phyloP scores from a whole-genome alignment of 2,797 vertebrate genomes.

The Danionella dracula region DNA sequence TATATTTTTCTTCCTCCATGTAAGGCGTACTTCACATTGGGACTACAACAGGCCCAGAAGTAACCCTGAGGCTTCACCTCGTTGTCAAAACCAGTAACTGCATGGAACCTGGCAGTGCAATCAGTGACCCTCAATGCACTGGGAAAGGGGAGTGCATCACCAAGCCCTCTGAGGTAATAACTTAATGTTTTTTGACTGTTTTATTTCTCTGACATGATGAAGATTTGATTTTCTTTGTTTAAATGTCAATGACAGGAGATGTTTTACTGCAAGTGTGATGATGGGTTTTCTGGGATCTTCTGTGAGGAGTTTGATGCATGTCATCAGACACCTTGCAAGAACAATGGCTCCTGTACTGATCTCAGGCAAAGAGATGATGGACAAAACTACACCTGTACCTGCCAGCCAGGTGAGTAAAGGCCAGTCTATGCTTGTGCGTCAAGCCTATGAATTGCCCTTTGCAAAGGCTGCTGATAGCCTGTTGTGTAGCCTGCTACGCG shows the following conservation, averaged over 20 bases:
- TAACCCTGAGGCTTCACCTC: constrained; percentile 85
- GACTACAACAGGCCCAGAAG: constrained; percentile 67
- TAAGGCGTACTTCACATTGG: constrained; percentile 71
- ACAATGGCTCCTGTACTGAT: constrained; percentile 82
- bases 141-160: constrained; percentile 88
- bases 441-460: no score
- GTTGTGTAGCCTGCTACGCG: no score
- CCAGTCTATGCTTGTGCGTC: background rate
- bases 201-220: no score
- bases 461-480: no score
- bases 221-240: background rate
- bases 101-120: constrained; percentile 68
- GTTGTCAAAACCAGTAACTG: constrained; percentile 88
- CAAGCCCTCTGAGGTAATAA: constrained; percentile 79
- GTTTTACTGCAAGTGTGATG: constrained; percentile 87
- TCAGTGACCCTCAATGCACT: constrained; percentile 78
- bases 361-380: constrained; percentile 75
- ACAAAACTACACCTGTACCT: constrained; percentile 84
- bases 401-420: constrained; percentile 77
- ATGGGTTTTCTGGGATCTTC: constrained; percentile 78
- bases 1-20: no score
- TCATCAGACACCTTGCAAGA: constrained; percentile 79
- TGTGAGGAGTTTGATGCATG: constrained; percentile 95
- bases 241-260: constrained; percentile 67
- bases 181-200: no score